Base-by-base conservation (phyloP, 2,113 vertebrate species). In the Macheiramphus alcinus region DNA sequence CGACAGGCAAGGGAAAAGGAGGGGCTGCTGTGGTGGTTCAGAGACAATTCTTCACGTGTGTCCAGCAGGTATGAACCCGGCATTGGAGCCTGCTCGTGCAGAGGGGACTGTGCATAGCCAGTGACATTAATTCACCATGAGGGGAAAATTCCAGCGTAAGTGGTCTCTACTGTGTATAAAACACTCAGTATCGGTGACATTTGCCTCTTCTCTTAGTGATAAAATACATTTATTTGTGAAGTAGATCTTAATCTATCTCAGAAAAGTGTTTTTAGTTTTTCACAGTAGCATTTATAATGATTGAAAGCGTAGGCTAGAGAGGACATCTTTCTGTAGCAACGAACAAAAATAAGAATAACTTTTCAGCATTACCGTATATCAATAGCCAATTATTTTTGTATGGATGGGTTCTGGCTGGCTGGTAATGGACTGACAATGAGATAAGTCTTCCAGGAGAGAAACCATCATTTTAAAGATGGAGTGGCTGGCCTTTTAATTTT, bases 351-450 rank as follows among this genome's bases (percentile, higher is more conserved):
- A 97, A 95, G 91, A 96, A 80, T 86, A 94, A 95, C 95, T 97
- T 97, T 71, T 76, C 93, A 94, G 63, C 73, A 80, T 94, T 94
- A 95, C 86, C 16, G 47, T 96, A 83, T 81, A 94, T 95, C 94
- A 94, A 92, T 88, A 97, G 96, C 88, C 94, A 97, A 96, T 98
- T 97, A 96, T 92, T 97, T 96, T 95, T 87, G 68, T 94, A 94
- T 88, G 93, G 94, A 96, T 97, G 91, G 91, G 90, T 97, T 98
- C 95, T 76, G 65, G 86, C 88, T 96, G 94, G 94, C 80, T 96
- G 97, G 82, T 97, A 96, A 97, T 93, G 95, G 93, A 94, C 92
- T 95, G 97, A 91, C 94, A 97, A 83, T 59, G 93, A 96, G 88
- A 95, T 93, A 95, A 90, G 80, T 96, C 93, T 96, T 96, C 61